Evolutionary conservation across 2,797 vertebrate species (phyloP).

Genomic region (Pempheris klunzingeri): DNA sequence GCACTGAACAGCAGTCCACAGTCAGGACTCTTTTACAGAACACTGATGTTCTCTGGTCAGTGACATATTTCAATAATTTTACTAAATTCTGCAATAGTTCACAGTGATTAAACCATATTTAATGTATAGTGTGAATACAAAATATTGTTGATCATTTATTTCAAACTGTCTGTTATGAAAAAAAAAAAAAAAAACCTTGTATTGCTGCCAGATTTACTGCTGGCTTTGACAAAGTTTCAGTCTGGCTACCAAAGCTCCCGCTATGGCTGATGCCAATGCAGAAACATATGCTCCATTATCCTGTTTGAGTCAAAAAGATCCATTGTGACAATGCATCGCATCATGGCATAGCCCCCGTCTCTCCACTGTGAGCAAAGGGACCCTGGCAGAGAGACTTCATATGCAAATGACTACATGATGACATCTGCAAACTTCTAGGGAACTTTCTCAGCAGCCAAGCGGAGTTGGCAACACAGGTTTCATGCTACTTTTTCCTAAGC

Average conservation of each 20-base stretch:
- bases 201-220: background rate
- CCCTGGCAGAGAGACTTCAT: slow-evolving; percentile 3
- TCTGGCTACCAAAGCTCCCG: background rate
- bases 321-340: background rate
- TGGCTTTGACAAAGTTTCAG: slow-evolving; percentile 6
- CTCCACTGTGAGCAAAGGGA: slow-evolving; percentile 5
- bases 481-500: slow-evolving; percentile 13
- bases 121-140: background rate
- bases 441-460: slow-evolving; percentile 31
- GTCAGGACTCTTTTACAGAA: background rate
- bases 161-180: background rate
- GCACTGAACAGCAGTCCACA: background rate
- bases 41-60: background rate
- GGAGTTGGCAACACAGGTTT: slow-evolving; percentile 14
- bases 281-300: slow-evolving; percentile 2
- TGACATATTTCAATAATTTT: too few species aligned
- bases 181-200: background rate
- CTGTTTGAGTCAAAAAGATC: background rate
- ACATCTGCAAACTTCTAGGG: slow-evolving; percentile 53
- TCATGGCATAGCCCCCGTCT: background rate
- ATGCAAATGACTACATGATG: slow-evolving; percentile 43
- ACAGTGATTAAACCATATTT: slow-evolving; percentile 4
- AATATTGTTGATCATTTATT: background rate
- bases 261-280: slow-evolving; percentile 6
- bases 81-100: slow-evolving; percentile 2